Conservation (phyloP, 2,888 invertebrate genomes). For the Amaurobius ferox region DNA sequence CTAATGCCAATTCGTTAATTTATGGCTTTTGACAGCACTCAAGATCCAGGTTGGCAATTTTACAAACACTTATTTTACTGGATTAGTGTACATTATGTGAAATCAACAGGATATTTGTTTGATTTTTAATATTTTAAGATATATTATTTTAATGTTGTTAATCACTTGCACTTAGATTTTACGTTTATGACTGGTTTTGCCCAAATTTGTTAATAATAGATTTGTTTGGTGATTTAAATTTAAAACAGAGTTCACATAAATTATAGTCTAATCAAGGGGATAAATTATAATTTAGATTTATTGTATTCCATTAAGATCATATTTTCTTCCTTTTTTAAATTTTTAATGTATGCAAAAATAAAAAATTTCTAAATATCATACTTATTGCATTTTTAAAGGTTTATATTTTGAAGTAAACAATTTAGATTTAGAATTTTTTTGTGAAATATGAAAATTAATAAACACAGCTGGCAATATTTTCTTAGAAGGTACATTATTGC, state of each 20-base stretch:
- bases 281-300: background rate
- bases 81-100: background rate
- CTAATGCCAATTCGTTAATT: conserved; percentile 61
- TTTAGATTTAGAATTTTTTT: too few relatives aligned
- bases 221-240: background rate
- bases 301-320: background rate
- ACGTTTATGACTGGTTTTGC: background rate
- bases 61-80: background rate
- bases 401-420: too few relatives aligned
- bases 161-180: background rate
- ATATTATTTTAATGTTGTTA: background rate
- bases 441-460: too few relatives aligned
- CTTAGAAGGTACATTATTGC: too few relatives aligned
- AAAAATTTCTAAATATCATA: too few relatives aligned
- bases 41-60: background rate
- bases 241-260: background rate
- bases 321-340: too few relatives aligned
- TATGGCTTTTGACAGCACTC: background rate
- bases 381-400: too few relatives aligned
- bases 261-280: background rate
- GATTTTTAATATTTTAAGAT: background rate
- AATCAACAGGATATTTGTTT: background rate
- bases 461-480: too few relatives aligned
- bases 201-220: background rate
- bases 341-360: too few relatives aligned